Percentiles rank a stretch among this genome's conserved stretches.
Conservation (phyloP, 2,113 vertebrate species). For the Seriola dumerili region DNA sequence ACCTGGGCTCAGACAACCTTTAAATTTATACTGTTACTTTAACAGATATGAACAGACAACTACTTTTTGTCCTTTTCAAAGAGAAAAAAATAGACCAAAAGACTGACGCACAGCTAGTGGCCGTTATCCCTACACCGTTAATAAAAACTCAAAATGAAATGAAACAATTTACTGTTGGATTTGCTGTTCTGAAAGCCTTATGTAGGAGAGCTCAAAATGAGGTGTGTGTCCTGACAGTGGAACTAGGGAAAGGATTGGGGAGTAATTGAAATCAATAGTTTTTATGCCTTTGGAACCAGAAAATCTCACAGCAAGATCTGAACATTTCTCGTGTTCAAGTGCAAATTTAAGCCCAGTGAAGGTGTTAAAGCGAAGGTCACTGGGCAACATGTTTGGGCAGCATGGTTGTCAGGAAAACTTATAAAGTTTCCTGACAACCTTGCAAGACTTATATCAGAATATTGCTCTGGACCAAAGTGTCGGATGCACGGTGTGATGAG, state of each 20-base stretch:
- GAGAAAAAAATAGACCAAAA: not conserved
- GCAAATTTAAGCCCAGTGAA: not conserved
- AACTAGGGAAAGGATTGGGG: not conserved
- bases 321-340: not conserved
- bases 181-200: not conserved
- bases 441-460: too few relatives aligned
- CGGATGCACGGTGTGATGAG: too few relatives aligned
- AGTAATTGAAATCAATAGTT: not conserved
- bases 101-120: not conserved
- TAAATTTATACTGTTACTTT: constrained; percentile 7
- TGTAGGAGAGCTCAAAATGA: not conserved
- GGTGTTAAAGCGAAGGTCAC: not conserved
- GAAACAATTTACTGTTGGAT: not conserved
- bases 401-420: too few relatives aligned
- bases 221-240: not conserved
- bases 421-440: not conserved
- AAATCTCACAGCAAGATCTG: not conserved
- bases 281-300: not conserved
- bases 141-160: not conserved
- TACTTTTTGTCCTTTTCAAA: not conserved
- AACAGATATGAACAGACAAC: not conserved
- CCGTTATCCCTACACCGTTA: not conserved
- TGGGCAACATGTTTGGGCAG: too few relatives aligned
- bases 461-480: not conserved
- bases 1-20: constrained; percentile 37